Evolutionary conservation across 2,888 invertebrate species (phyloP).

Genomic region (Philonicus albiceps): DNA sequence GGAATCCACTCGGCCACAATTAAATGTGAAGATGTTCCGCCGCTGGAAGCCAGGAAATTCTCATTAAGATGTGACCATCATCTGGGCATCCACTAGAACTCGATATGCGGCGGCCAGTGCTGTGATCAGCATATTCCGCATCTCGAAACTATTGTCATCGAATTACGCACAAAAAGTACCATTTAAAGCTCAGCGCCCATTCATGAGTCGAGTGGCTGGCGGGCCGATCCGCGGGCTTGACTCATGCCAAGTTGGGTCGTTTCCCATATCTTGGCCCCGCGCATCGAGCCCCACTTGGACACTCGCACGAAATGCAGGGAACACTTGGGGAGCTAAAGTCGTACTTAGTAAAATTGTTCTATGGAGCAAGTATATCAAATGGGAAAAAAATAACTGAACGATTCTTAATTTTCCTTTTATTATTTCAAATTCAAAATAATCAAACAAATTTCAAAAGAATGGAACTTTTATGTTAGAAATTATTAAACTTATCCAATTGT

Average conservation of each 20-base stretch:
- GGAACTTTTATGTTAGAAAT: no score
- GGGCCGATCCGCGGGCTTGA: neutral
- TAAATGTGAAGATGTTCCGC: constrained; percentile 61
- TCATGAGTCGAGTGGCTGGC: neutral
- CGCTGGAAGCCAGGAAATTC: constrained; percentile 64
- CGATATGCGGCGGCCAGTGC: constrained; percentile 43
- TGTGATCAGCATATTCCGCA: constrained; percentile 43
- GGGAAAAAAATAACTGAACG: no score
- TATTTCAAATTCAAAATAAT: no score
- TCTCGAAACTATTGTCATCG: constrained; percentile 49
- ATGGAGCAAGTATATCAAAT: neutral
- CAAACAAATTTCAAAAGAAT: no score
- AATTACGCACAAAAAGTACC: constrained; percentile 49
- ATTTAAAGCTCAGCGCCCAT: constrained; percentile 39
- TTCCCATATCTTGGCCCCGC: constrained; percentile 5
- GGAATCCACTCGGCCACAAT: constrained; percentile 55
- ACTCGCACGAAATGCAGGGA: neutral
- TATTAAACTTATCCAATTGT: no score
- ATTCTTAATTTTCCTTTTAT: no score
- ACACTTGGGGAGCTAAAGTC: neutral
- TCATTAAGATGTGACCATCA: constrained; percentile 57
- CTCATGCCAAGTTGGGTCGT: constrained; percentile 1
- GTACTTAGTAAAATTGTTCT: neutral
- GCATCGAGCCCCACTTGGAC: neutral
- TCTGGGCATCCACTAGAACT: constrained; percentile 35